Base-by-base conservation (phyloP, 2,888 invertebrate genomes). In the Tridacna gigas region DNA sequence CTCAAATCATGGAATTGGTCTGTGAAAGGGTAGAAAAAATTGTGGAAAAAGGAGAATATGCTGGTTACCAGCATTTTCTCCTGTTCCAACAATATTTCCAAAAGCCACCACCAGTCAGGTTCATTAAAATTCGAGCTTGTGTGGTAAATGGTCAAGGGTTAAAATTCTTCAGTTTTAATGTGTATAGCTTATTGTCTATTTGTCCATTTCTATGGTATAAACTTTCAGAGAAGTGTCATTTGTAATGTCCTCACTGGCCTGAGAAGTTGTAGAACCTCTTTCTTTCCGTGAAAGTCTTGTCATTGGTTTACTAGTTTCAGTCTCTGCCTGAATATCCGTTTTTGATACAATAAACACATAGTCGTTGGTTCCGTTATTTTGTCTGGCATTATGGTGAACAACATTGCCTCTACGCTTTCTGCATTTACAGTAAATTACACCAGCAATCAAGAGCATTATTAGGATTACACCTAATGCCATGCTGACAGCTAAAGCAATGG, bases 231-330 rank as follows among this genome's bases (percentile, higher is more conserved):
- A 80, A 5, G 74, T 73, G 12, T 88, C 89, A 73, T 89, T 90
- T 13, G 91, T 91, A 45, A 91, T 91, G 75, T 91, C 91, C 75
- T 89, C 88, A 76, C 88, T 89, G 5, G 91, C 86, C 25, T 82
- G 75, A 0, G 91, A 91, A 3, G 90, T 89, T 26, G 88, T 88
- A 0, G 91, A 91, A 15, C 90, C 89, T 22, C 90, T 74, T 51
- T 91, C 90, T 25, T 87, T 82, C 5, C 91, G 83, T 13, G 88
- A 86, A 74, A 86, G 60, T 20, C 48, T 79, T 69, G 9, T 67
- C 3, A 66, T 45, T 74, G 74, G 77, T 48, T 75, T 69, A 11
- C 22, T 47, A 2, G 65, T 48, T 7, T 22, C 28, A 5, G 66
- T 66, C 11, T 79, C 80, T 0, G 73, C 77, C 13, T 47, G 45